Evolutionary conservation across 1,140 invertebrate species (phyloP), one percentile per base, ranked within the genome.

Genomic region (Drosophila murphyi): DNA sequence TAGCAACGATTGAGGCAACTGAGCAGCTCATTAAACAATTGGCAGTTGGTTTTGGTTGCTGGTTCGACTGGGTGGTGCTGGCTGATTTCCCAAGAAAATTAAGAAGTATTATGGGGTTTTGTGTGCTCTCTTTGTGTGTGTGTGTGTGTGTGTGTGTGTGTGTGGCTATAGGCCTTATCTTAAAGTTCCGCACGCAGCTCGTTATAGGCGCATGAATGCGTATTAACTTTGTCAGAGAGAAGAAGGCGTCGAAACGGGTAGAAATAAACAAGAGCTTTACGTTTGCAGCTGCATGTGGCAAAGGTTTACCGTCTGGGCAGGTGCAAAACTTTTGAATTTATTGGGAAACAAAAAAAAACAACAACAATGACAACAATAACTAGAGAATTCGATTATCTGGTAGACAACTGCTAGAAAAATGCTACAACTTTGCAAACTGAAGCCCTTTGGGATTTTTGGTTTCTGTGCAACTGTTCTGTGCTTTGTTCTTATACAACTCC

Each of bases 21-120:
- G 65, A 68, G 68, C 48, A 88, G 82, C 83, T 87, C 82, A 87
- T 87, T 87, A 87, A 88, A 82, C 80, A 88, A 87, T 87, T 87
- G 83, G 79, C 83, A 82, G 76, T 71, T 73, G 57, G 69, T 34
- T 70, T 59, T 50, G 34, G 12, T 43, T 43, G 7, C 31, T 37
- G 32, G n/a, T 32, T 54, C 20, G 20, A 20, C 20, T 74, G 68
- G 60, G 59, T 72, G 63, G 72, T 59, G 10, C 3, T 62, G 72
- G 71, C 10, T 39, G 8, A 31, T 37, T 48, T 67, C 70, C 78
- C 63, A 76, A 83, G 80, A 82, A 82, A 82, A 87, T 83, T 77
- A 88, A 87, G 71, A 54, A 71, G 43, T 47, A 64, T 71, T 54
- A 56, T 63, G 47, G 65, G 63, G 63, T 32, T 47, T 41, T 43